Conservation (phyloP, 2,797 vertebrate genomes). For the Takifugu ocellatus region DNA sequence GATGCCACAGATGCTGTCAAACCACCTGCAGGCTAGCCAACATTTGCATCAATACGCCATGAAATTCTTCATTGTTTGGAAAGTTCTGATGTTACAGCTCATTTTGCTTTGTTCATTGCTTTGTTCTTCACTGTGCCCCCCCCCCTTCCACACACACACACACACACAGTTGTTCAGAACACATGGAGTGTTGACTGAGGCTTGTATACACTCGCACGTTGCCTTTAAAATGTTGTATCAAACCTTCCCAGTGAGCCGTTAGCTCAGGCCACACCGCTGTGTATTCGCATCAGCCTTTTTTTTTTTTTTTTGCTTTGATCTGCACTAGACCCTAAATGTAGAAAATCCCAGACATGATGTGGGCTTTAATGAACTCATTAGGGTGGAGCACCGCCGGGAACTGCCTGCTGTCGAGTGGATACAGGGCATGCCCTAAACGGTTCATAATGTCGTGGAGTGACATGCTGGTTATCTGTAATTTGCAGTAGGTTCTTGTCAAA, state of each 20-base stretch:
- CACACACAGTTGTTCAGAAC: too few species aligned
- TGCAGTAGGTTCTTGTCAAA: not conserved
- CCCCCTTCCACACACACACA: too few species aligned
- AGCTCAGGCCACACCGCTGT: constrained; percentile 2
- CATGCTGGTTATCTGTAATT: constrained; percentile 18
- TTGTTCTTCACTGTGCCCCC: too few species aligned
- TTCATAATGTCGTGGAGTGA: constrained; percentile 10
- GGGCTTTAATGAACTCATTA: constrained; percentile 30
- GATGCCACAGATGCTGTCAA: too few species aligned
- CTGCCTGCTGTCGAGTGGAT: not conserved
- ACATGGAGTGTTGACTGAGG: too few species aligned
- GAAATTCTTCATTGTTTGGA: too few species aligned
- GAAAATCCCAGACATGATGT: constrained; percentile 2
- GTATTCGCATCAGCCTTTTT: constrained; percentile 7
- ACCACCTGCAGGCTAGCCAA: too few species aligned
- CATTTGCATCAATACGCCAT: too few species aligned
- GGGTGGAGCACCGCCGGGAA: constrained; percentile 4
- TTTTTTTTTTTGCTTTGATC: constrained; percentile 12
- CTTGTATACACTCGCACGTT: too few species aligned
- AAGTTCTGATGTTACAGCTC: too few species aligned
- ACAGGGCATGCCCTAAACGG: not conserved
- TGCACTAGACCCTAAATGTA: constrained; percentile 7
- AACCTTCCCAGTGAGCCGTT: not conserved
- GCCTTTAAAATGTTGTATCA: too few species aligned
- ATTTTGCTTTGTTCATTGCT: too few species aligned